phyloP scores from a whole-genome alignment of 2,888 invertebrate species.

The Ischnura elegans region DNA sequence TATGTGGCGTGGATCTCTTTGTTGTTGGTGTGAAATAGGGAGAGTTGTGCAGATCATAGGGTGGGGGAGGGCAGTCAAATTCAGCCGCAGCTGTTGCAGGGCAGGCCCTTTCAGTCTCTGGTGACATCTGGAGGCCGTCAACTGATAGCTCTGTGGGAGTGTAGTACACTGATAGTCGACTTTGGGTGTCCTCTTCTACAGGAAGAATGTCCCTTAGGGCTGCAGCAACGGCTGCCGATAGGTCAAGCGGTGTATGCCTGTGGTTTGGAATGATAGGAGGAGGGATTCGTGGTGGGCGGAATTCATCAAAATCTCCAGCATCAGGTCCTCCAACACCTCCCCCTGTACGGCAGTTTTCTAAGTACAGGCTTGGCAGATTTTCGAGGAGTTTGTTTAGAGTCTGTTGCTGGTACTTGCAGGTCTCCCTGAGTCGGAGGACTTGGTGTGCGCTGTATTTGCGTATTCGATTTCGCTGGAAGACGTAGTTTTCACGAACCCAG shows the following conservation, averaged over 20 bases:
- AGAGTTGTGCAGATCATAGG: slow-evolving; percentile 71
- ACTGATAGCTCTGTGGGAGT: slow-evolving; percentile 88
- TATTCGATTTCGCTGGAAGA: slow-evolving; percentile 96
- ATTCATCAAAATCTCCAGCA: slow-evolving; percentile 84
- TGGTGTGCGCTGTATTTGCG: slow-evolving; percentile 97
- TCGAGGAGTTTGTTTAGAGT: slow-evolving; percentile 96
- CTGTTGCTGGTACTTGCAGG: slow-evolving; percentile 97
- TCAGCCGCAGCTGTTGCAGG: slow-evolving; percentile 74
- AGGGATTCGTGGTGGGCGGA: slow-evolving; percentile 56
- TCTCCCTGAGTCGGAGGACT: slow-evolving; percentile 91
- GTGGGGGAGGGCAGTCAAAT: slow-evolving; percentile 73
- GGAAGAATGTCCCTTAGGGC: slow-evolving; percentile 32
- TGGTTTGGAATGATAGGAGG: slow-evolving; percentile 33
- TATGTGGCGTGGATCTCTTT: slow-evolving; percentile 66
- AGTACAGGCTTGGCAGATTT: slow-evolving; percentile 92
- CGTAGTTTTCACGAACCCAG: slow-evolving; percentile 97
- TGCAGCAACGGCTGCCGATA: slow-evolving; percentile 52
- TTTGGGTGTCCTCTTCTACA: slow-evolving; percentile 77
- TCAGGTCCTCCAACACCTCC: slow-evolving; percentile 88
- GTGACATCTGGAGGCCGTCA: slow-evolving; percentile 78
- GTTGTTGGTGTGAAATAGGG: slow-evolving; percentile 71
- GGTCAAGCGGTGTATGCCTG: slow-evolving; percentile 31
- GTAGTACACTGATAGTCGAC: slow-evolving; percentile 88
- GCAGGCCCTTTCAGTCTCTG: slow-evolving; percentile 79
- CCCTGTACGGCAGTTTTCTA: slow-evolving; percentile 93